A percentile compares a stretch with the other conserved stretches of the same genome.
phyloP scores from a whole-genome alignment of 2,113 vertebrate genomes.

The human region GRCh38 chr5:127274501-127275000 shows the following conservation, averaged over 20 bases:
- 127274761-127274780: background rate
- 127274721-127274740: slow-evolving; percentile 7
- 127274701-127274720: background rate
- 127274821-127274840: background rate
- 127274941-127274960: background rate
- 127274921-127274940: background rate
- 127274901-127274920: background rate
- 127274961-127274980: background rate
- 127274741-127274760: background rate
- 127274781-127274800: slow-evolving; percentile 8
- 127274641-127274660: background rate
- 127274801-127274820: background rate
- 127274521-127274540: background rate
- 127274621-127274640: background rate
- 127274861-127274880: background rate
- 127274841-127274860: slow-evolving; percentile 1
- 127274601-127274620: slow-evolving; percentile 18
- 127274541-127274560: background rate
- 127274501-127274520: background rate
- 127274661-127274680: slow-evolving; percentile 26
- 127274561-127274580: slow-evolving; percentile 15
- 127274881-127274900: background rate
- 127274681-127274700: background rate
- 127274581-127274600: background rate
- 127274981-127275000: background rate